These are phyloP conservation scores for Odocoileus hemionus DNA, from an alignment of 2,113 vertebrate species.

Conservation along the genomic window DNA sequence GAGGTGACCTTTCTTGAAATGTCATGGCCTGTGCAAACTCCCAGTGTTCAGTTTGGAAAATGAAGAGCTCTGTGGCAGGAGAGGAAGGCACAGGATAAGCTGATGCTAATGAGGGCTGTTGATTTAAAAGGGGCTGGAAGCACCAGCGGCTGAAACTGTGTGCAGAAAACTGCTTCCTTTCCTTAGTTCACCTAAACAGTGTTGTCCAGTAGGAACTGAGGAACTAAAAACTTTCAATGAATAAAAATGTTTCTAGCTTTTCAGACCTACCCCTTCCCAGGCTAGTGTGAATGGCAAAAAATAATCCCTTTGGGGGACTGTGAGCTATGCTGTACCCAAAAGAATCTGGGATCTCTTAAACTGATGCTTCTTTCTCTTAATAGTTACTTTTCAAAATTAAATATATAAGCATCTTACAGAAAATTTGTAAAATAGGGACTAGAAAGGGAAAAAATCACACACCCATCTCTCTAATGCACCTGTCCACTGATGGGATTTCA, in stretches of 20 bases:
- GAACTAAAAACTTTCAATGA: neutral
- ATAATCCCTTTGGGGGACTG: neutral
- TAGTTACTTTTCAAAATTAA: neutral
- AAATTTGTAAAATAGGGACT: neutral
- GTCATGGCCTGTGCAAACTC: neutral
- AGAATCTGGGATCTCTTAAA: neutral
- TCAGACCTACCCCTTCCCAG: neutral
- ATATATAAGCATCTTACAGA: neutral
- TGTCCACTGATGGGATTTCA: neutral
- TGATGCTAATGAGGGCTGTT: neutral
- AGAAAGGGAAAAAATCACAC: neutral
- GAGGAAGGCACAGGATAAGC: neutral
- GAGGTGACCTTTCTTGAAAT: conserved; percentile 38
- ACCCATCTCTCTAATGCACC: neutral
- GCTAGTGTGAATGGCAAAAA: neutral
- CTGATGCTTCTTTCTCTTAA: neutral
- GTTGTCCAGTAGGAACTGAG: too few species aligned
- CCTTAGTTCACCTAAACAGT: neutral
- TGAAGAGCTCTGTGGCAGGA: neutral
- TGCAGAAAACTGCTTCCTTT: neutral
- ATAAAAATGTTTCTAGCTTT: neutral
- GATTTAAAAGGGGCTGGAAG: neutral
- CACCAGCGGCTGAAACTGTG: neutral
- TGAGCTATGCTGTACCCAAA: neutral
- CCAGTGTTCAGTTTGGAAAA: neutral